phyloP scores from a whole-genome alignment of 2,797 vertebrate genomes.

The Aldrovandia affinis region DNA sequence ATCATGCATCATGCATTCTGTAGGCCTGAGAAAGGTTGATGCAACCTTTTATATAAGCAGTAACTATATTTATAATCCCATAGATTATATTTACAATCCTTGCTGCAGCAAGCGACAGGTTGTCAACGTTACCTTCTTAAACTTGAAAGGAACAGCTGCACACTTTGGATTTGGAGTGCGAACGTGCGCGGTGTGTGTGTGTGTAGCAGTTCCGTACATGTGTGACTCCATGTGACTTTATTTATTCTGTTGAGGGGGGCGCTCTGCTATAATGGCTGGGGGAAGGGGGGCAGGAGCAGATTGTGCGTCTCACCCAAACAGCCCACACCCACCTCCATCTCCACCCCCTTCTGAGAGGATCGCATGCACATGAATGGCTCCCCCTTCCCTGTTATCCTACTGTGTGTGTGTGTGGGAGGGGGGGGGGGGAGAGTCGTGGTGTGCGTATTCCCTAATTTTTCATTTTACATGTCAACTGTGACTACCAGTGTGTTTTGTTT shows the following conservation, averaged over 20 bases:
- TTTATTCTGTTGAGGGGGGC: conserved; percentile 39
- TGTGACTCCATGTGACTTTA: conserved; percentile 17
- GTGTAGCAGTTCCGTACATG: neutral
- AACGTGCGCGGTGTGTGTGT: neutral
- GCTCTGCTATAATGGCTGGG: neutral
- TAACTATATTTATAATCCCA: conserved; percentile 22
- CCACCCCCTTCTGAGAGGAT: too few relatives aligned
- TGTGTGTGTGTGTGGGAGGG: neutral
- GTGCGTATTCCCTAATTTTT: neutral
- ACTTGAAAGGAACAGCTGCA: conserved; percentile 34
- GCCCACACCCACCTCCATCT: too few relatives aligned
- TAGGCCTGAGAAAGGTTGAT: neutral
- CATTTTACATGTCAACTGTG: neutral
- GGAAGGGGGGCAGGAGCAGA: neutral
- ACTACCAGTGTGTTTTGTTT: neutral
- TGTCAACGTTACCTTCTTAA: conserved; percentile 26
- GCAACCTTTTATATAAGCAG: neutral
- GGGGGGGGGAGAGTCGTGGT: neutral
- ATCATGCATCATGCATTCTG: neutral
- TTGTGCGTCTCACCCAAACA: neutral
- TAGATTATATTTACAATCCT: conserved; percentile 15
- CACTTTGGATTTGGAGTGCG: neutral
- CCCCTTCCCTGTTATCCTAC: too few relatives aligned
- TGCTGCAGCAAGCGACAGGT: conserved; percentile 12
- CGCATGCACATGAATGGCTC: too few relatives aligned